phyloP scores from a whole-genome alignment of 2,888 invertebrate species.

The Agriotes lineatus region DNA sequence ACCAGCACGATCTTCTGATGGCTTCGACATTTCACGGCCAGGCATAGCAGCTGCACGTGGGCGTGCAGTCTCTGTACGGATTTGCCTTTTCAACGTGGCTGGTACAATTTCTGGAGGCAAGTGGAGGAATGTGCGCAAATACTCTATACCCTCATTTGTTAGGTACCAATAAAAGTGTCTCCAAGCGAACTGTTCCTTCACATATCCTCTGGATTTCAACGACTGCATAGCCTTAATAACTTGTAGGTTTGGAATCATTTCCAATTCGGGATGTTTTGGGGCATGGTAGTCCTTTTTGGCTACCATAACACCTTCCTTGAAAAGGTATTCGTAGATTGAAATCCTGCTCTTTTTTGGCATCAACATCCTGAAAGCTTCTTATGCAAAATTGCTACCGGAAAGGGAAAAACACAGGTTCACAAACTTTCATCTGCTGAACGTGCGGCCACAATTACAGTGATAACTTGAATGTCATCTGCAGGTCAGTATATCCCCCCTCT shows the following conservation, averaged over 20 bases:
- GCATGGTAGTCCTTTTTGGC: conserved; percentile 99
- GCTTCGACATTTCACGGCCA: conserved; percentile 76
- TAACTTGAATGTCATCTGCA: no score
- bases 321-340: conserved; percentile 96
- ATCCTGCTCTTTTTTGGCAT: conserved; percentile 99
- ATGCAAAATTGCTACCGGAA: no score
- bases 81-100: conserved; percentile 93
- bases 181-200: conserved; percentile 99
- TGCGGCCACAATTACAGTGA: no score
- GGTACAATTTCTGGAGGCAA: conserved; percentile 99
- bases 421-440: no score
- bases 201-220: conserved; percentile 95
- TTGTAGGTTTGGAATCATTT: conserved; percentile 95
- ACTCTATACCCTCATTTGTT: conserved; percentile 98
- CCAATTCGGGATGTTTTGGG: conserved; percentile 97
- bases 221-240: conserved; percentile 99
- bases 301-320: conserved; percentile 99
- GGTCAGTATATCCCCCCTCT: no score
- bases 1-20: conserved; percentile 85
- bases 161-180: conserved; percentile 99
- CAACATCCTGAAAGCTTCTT: no score
- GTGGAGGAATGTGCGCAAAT: conserved; percentile 94
- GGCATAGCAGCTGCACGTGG: conserved; percentile 80
- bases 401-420: no score
- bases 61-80: conserved; percentile 86